Evolutionary conservation across 2,888 invertebrate species (phyloP).

Genomic region (Hypomecis punctinalis): DNA sequence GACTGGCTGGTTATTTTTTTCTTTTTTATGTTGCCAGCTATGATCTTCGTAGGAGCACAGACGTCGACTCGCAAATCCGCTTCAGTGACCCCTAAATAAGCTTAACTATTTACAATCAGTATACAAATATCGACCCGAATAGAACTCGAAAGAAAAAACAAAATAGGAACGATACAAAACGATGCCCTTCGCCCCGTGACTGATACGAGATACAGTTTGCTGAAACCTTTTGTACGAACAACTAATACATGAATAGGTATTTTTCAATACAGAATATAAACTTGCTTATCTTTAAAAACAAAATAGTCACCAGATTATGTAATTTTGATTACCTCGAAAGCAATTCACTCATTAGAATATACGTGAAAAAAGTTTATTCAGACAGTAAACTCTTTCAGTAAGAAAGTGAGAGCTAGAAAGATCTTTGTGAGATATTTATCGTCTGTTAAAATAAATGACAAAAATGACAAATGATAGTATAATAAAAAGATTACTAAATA

Average conservation of each 20-base stretch:
- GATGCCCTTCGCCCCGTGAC: constrained; percentile 59
- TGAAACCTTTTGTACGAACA: constrained; percentile 16
- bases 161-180: constrained; percentile 85
- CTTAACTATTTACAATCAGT: constrained; percentile 82
- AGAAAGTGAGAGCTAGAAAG: no score
- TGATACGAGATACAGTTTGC: constrained; percentile 44
- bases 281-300: no score
- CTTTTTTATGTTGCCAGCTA: constrained; percentile 21
- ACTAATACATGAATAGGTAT: neutral
- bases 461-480: no score
- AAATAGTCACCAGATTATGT: no score
- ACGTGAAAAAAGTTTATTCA: no score
- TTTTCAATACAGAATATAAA: neutral
- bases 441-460: no score
- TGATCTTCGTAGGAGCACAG: constrained; percentile 42
- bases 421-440: no score
- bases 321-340: no score
- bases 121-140: constrained; percentile 81
- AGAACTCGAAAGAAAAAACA: constrained; percentile 81
- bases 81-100: constrained; percentile 70
- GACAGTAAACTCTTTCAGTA: no score
- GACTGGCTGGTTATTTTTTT: constrained; percentile 1
- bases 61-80: constrained; percentile 50
- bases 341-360: no score
- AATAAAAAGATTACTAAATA: neutral